phyloP scores from a whole-genome alignment of 2,113 vertebrate genomes.

The Leptobrachium ailaonicum region DNA sequence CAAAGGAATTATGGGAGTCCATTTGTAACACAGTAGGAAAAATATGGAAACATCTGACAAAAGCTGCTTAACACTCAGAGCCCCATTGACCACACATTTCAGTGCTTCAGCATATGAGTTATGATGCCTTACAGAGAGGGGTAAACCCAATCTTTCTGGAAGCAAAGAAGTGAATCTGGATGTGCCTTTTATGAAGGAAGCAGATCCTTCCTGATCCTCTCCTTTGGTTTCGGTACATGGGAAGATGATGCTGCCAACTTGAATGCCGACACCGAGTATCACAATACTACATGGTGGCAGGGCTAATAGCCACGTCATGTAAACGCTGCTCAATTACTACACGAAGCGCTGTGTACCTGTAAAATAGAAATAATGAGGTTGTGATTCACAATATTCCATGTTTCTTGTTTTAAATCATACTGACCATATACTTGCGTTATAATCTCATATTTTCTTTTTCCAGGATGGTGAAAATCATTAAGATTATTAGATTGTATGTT shows the following conservation, averaged over 20 bases:
- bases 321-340: constrained; percentile 85
- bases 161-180: not conserved
- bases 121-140: constrained; percentile 2
- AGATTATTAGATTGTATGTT: too few species aligned
- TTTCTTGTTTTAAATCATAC: too few species aligned
- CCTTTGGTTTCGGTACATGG: not conserved
- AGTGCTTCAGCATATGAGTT: too few species aligned
- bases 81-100: too few species aligned
- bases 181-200: constrained; percentile 1
- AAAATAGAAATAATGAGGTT: not conserved
- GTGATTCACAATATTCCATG: not conserved
- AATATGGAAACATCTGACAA: too few species aligned
- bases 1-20: too few species aligned
- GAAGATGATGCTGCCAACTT: not conserved
- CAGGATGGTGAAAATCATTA: too few species aligned
- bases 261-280: not conserved
- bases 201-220: not conserved
- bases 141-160: not conserved
- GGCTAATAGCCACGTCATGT: constrained; percentile 77
- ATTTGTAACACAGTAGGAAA: too few species aligned
- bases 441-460: too few species aligned
- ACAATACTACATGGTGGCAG: constrained; percentile 58
- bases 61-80: too few species aligned
- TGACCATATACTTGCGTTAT: too few species aligned
- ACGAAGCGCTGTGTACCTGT: constrained; percentile 78